These are phyloP conservation scores for Sciurus carolinensis DNA, from an alignment of 2,797 vertebrate genomes.

Conservation along the genomic window DNA sequence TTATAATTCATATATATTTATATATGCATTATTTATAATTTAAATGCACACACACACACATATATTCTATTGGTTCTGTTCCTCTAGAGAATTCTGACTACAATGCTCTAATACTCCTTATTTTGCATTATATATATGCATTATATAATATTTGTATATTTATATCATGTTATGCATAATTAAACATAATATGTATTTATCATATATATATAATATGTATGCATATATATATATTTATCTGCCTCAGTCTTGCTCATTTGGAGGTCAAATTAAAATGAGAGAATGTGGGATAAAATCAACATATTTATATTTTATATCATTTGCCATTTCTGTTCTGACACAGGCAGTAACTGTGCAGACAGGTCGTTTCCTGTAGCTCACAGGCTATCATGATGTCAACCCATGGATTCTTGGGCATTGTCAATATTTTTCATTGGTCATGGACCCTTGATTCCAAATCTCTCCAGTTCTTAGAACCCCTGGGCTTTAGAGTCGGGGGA, in stretches of 20 bases:
- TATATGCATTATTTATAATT: no score
- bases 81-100: not conserved
- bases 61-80: not conserved
- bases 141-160: no score
- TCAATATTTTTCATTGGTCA: not conserved
- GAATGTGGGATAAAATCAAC: not conserved
- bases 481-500: not conserved
- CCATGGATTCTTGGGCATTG: not conserved
- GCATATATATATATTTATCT: not conserved
- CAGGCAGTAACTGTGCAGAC: not conserved
- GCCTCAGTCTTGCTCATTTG: not conserved
- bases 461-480: not conserved
- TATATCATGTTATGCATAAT: no score
- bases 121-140: not conserved
- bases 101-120: not conserved
- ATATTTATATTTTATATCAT: no score
- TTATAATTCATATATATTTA: not conserved
- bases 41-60: no score
- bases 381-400: not conserved
- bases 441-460: not conserved
- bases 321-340: not conserved
- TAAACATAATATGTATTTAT: not conserved
- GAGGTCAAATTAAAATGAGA: constrained; percentile 2
- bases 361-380: not conserved
- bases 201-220: not conserved